Evolutionary conservation across 2,797 vertebrate genomes (phyloP), one percentile per base, ranked within the genome.

Genomic region (Sebastes kiyomatsui): DNA sequence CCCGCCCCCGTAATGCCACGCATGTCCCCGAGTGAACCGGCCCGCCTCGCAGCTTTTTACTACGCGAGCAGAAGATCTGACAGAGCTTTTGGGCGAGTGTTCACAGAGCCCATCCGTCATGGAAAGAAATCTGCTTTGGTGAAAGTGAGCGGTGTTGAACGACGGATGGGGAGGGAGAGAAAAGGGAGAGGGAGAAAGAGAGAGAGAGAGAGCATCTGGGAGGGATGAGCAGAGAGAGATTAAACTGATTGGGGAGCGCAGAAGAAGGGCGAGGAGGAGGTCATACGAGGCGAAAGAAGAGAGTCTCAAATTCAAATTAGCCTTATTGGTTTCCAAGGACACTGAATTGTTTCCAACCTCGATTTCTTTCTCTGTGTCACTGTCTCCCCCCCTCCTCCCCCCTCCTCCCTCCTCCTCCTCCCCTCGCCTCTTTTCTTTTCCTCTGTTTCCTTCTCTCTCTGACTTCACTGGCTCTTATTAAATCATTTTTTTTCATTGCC

Each of bases 301-400:
- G 77, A 90, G 89, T 83, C 85, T 94, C 83, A 85, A 81, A 92
- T 94, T 92, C 78, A 92, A 94, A 94, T 93, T 83, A 93, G 89
- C 75, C 55, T 88, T 86, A 86, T 90, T 90, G 88, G 90, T 84
- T 93, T 92, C 90, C 89, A 84, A 90, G 90, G 87, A 92, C 93
- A 91, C 61, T 38, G 84, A 92, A 93, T 92, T 93, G 89, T 88
- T 94, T 93, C 92, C 89, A 91, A 91, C 87, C 84, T 87, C 89
- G 27, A 75, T 72, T 84, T 87, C 80, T 83, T 54, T 84, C 75
- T 82, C 72, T 81, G 18, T 84, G 78, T 83, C 80, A 80, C 85
- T 65, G 70, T 72, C 64, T 35, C 87, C 55, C 32, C 58, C 28
- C 72, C 70, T 46, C 38, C 6, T 42, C 74, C 64, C 66, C 75